Percentiles rank a stretch among this genome's conserved stretches.
Evolutionary conservation across 2,113 vertebrate species (phyloP).

Genomic region (Hydrolagus affinis): DNA sequence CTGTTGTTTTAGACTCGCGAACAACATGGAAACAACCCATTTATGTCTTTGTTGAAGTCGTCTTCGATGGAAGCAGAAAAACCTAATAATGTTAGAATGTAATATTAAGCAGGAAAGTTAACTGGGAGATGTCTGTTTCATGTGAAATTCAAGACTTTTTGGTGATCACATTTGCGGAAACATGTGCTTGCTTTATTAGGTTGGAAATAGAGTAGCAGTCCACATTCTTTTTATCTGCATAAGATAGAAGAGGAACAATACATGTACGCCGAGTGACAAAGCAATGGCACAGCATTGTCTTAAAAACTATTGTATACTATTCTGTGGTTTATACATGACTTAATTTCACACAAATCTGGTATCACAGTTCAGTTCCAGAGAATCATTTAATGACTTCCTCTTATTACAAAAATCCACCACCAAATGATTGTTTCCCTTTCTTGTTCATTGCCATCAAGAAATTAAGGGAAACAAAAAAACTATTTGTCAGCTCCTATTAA

Average conservation of each 20-base stretch:
- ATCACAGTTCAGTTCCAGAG: background rate
- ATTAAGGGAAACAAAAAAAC: background rate
- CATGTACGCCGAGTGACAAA: conserved; percentile 56
- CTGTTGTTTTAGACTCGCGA: background rate
- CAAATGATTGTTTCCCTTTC: conserved; percentile 6
- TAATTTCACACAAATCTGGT: conserved; percentile 20
- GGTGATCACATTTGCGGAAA: conserved; percentile 3
- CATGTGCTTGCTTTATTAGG: background rate
- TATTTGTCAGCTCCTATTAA: background rate
- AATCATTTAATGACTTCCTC: conserved; percentile 12
- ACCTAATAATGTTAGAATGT: background rate
- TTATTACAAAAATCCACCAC: conserved; percentile 8
- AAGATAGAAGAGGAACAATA: conserved; percentile 45
- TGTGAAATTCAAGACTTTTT: background rate
- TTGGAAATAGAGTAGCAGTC: background rate
- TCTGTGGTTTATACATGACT: background rate
- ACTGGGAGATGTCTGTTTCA: background rate
- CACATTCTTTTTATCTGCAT: conserved; percentile 11
- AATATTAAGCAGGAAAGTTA: background rate
- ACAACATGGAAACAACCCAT: no score
- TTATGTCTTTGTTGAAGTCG: background rate
- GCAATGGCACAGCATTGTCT: conserved; percentile 33
- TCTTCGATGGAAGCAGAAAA: background rate
- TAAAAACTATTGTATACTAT: background rate
- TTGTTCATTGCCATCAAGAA: background rate